Percentiles rank a stretch among this genome's conserved stretches.
Evolutionary conservation across 2,797 vertebrate genomes (phyloP).

Genomic region (Antrozous pallidus): DNA sequence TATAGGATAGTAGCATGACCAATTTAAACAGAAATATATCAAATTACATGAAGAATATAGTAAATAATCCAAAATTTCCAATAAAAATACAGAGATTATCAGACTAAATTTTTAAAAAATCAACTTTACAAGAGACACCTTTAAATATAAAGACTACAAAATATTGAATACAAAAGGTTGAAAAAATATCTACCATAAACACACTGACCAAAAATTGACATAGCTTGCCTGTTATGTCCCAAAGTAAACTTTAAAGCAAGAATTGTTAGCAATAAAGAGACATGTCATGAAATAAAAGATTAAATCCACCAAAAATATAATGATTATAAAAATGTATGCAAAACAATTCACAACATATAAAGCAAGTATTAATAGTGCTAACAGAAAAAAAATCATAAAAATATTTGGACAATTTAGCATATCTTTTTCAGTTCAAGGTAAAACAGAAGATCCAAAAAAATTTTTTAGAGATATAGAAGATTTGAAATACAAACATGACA

Average conservation of each 20-base stretch:
- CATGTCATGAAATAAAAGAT: not conserved
- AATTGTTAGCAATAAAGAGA: not conserved
- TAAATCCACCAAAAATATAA: not conserved
- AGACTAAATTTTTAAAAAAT: slow-evolving; percentile 27
- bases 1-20: not conserved
- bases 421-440: not conserved
- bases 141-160: not conserved
- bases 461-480: not conserved
- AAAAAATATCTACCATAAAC: not conserved
- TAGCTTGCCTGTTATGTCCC: not conserved
- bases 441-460: not conserved
- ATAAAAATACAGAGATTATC: not conserved
- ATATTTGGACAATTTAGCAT: not conserved
- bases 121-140: not conserved
- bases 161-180: not conserved
- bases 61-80: not conserved
- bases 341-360: not conserved
- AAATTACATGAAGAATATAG: not conserved
- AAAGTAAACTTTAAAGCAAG: not conserved
- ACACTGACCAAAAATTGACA: not conserved
- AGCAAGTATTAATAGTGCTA: not conserved
- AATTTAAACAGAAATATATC: not conserved
- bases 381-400: not conserved
- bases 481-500: not conserved
- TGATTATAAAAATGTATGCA: not conserved